Evolutionary conservation across 1,140 invertebrate genomes (phyloP).

Genomic region (Heliothis virescens): DNA sequence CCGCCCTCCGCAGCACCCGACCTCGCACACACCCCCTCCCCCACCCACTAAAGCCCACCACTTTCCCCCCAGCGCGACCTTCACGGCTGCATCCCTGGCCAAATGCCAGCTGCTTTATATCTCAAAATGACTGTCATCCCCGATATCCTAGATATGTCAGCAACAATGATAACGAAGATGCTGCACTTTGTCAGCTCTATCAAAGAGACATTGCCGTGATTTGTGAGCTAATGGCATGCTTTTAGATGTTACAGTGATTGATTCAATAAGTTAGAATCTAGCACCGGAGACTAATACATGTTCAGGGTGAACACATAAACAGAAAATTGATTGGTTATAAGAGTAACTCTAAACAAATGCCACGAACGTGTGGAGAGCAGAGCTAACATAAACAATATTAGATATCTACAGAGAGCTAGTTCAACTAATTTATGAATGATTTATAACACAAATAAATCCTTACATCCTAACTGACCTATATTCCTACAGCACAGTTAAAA

Average conservation of each 20-base stretch:
- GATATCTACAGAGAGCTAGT: conserved; percentile 10
- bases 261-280: neutral
- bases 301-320: neutral
- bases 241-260: conserved; percentile 13
- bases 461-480: conserved; percentile 25
- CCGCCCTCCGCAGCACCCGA: neutral
- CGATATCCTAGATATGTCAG: conserved; percentile 54
- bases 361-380: neutral
- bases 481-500: neutral
- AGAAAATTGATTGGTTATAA: conserved; percentile 10
- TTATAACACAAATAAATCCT: conserved; percentile 13
- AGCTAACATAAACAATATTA: conserved; percentile 31
- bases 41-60: conserved; percentile 42
- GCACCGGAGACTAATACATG: neutral
- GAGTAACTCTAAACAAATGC: conserved; percentile 29
- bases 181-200: neutral
- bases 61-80: conserved; percentile 66
- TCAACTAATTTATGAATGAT: conserved; percentile 11
- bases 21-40: conserved; percentile 28
- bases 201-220: conserved; percentile 6
- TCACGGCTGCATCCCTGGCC: conserved; percentile 79
- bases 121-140: conserved; percentile 53
- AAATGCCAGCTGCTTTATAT: conserved; percentile 74
- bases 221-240: conserved; percentile 18
- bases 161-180: conserved; percentile 38